phyloP scores from a whole-genome alignment of 2,797 vertebrate genomes.

The Podarcis lilfordi region DNA sequence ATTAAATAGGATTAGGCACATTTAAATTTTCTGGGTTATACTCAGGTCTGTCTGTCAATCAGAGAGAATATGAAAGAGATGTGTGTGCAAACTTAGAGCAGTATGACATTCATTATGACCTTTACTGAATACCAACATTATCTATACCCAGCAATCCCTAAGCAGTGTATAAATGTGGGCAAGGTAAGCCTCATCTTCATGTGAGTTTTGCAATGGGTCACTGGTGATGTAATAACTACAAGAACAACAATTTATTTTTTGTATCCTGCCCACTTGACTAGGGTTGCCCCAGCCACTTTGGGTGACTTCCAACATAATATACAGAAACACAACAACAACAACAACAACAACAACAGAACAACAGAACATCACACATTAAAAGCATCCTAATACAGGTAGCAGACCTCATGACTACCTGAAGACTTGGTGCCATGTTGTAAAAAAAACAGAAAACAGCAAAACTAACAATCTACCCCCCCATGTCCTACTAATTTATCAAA shows the following conservation, averaged over 20 bases:
- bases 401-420: neutral
- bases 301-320: no score
- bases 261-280: no score
- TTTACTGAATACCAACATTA: neutral
- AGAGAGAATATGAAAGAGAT: neutral
- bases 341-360: no score
- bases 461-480: neutral
- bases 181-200: neutral
- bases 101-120: neutral
- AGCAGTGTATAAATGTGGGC: neutral
- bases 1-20: neutral
- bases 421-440: neutral
- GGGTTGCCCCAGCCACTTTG: no score
- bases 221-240: neutral
- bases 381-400: neutral
- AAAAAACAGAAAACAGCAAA: neutral
- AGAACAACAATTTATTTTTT: no score
- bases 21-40: neutral
- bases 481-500: neutral
- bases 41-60: neutral
- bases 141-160: neutral
- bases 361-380: no score
- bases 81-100: neutral
- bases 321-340: no score
- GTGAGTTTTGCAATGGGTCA: neutral